phyloP scores from a whole-genome alignment of 2,797 vertebrate species.

The Kryptopterus vitreolus region DNA sequence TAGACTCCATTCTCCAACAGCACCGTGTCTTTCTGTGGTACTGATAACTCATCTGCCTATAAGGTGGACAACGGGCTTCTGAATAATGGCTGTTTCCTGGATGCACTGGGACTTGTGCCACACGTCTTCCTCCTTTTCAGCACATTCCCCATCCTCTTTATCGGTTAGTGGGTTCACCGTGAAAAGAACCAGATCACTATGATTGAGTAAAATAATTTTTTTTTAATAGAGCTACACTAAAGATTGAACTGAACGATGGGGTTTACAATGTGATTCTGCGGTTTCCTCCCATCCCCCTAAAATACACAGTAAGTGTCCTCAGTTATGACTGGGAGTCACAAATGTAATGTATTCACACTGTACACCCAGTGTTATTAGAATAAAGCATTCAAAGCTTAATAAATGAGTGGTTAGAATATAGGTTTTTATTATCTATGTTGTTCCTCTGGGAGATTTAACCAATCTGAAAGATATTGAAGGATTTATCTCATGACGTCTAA shows the following conservation, averaged over 20 bases:
- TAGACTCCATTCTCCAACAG: conserved; percentile 80
- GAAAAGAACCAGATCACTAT: background rate
- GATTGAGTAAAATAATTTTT: background rate
- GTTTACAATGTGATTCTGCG: background rate
- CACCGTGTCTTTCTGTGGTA: conserved; percentile 68
- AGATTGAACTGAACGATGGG: too few species aligned
- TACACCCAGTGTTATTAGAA: background rate
- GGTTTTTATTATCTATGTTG: background rate
- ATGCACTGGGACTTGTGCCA: conserved; percentile 82
- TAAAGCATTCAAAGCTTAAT: background rate
- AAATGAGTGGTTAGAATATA: background rate
- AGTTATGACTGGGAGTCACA: background rate
- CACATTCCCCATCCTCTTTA: conserved; percentile 87
- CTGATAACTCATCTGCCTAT: conserved; percentile 78
- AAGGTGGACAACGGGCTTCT: conserved; percentile 83
- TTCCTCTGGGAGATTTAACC: background rate
- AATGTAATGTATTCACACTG: background rate
- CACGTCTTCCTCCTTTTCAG: conserved; percentile 88
- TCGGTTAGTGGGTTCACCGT: conserved; percentile 70
- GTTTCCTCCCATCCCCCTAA: background rate
- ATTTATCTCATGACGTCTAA: background rate
- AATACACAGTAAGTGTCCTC: too few species aligned
- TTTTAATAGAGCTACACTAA: background rate
- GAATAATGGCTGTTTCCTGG: conserved; percentile 86
- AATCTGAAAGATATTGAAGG: background rate